These are phyloP conservation scores for Poecilia latipinna DNA, from an alignment of 2,113 vertebrate species.

Conservation along the genomic window DNA sequence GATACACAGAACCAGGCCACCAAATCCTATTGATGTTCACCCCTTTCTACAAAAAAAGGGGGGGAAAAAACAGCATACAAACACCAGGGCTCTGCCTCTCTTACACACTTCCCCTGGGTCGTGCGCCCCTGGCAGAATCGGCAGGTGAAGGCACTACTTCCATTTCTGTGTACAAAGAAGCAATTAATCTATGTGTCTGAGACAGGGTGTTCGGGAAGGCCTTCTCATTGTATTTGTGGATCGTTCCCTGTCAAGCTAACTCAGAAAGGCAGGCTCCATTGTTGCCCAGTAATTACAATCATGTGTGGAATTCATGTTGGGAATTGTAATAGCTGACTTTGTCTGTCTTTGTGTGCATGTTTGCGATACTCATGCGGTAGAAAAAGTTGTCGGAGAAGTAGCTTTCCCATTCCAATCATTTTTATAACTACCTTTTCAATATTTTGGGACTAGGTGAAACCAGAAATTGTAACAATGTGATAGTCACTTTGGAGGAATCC, in stretches of 20 bases:
- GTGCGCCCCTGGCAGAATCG: constrained; percentile 58
- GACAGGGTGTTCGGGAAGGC: constrained; percentile 71
- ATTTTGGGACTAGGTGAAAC: constrained; percentile 51
- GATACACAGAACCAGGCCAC: constrained; percentile 59
- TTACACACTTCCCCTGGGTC: constrained; percentile 44
- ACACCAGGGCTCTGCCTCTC: constrained; percentile 14
- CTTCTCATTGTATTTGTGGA: constrained; percentile 75
- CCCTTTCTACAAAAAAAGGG: not conserved
- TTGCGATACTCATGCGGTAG: constrained; percentile 64
- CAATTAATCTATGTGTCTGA: constrained; percentile 81
- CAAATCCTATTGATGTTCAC: constrained; percentile 41
- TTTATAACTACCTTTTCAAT: constrained; percentile 68
- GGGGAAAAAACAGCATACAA: not conserved
- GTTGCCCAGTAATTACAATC: constrained; percentile 83
- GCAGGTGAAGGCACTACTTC: constrained; percentile 80
- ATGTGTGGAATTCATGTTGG: constrained; percentile 79
- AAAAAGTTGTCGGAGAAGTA: constrained; percentile 7
- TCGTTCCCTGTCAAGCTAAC: constrained; percentile 63
- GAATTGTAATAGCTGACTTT: constrained; percentile 73
- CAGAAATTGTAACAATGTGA: constrained; percentile 67
- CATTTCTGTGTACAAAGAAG: constrained; percentile 84
- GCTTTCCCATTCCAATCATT: constrained; percentile 50
- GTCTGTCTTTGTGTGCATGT: not conserved
- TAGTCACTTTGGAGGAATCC: constrained; percentile 49
- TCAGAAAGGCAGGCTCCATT: constrained; percentile 72